Base-by-base conservation (phyloP, 92 coral and sea anemone genomes). In the Montipora capitata region DNA sequence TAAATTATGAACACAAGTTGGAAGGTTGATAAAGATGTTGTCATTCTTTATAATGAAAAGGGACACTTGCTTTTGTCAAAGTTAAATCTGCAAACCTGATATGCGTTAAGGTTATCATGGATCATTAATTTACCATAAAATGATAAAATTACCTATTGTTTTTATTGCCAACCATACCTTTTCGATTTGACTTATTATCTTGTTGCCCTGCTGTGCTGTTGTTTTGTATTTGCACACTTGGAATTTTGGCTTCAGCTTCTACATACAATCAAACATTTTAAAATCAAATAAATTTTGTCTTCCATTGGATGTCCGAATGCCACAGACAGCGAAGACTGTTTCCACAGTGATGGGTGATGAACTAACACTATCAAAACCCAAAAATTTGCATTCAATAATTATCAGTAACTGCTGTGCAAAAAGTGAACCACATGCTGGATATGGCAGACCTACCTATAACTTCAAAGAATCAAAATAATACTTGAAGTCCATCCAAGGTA, bases 201-300 rank as follows among this genome's bases (percentile, higher is more conserved):
- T 61, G 20, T 61, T 61, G 39, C 35, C 35, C 67, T 61, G 67
- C 67, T 61, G 20, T 61, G 35, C 67, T 61, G 67, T 17, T 61
- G 27, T 61, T 61, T 61, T 54, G 16, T 7, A 0, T 54, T 54
- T 54, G 59, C 67, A 61, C 67, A 61, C 0, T 61, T 61, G 67
- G 39, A 61, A 61, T 61, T 61, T 61, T 61, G 67, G 20, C 67
- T 61, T 61, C 67, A 61, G 67, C 67, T 61, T 61, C 67, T 61
- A 61, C 20, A 15, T 61, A 61, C 20, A 61, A 61, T 61, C 20
- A 61, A 61, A 15, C 6, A 61, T 7, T 61, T 61, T 2, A 17
- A 61, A 61, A 61, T 17, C 67, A 61, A 17, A 61, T 15, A 17
- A 61, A 61, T 61, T 15, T 61, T 61, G 67, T 61, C 20, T 61